Conservation (phyloP, 2,888 invertebrate species). For the Phrixothrix hirtus region DNA sequence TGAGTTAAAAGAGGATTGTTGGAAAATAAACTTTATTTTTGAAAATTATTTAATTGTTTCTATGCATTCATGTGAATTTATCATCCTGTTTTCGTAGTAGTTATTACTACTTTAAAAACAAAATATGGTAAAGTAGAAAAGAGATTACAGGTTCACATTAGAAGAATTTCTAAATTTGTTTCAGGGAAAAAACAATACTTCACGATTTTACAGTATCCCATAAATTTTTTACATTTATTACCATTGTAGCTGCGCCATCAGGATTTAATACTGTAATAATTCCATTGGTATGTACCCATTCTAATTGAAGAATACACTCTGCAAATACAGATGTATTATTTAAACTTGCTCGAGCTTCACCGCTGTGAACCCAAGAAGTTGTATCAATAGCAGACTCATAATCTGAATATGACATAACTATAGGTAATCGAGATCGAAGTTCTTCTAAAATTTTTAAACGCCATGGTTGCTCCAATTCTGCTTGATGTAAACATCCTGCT, state of each 20-base stretch:
- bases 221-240: conserved; percentile 47
- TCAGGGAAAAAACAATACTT: no score
- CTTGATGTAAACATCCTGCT: conserved; percentile 51
- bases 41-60: no score
- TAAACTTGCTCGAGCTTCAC: conserved; percentile 67
- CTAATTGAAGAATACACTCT: conserved; percentile 79
- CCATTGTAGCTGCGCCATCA: conserved; percentile 77
- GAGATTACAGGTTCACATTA: no score
- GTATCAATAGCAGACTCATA: conserved; percentile 82
- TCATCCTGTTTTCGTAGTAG: no score
- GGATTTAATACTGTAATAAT: conserved; percentile 74
- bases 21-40: no score
- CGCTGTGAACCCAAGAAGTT: conserved; percentile 84
- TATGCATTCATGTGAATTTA: no score
- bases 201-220: no score
- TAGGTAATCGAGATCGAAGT: conserved; percentile 61
- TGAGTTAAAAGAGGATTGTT: no score
- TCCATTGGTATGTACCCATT: conserved; percentile 76
- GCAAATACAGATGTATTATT: conserved; percentile 60
- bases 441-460: conserved; percentile 71
- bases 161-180: no score
- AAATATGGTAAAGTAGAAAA: no score
- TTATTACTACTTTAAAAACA: no score
- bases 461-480: conserved; percentile 75
- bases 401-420: conserved; percentile 47